Evolutionary conservation across 2,888 invertebrate genomes (phyloP), one percentile per base, ranked within the genome.

Genomic region (Acanthosepion pharaonis): DNA sequence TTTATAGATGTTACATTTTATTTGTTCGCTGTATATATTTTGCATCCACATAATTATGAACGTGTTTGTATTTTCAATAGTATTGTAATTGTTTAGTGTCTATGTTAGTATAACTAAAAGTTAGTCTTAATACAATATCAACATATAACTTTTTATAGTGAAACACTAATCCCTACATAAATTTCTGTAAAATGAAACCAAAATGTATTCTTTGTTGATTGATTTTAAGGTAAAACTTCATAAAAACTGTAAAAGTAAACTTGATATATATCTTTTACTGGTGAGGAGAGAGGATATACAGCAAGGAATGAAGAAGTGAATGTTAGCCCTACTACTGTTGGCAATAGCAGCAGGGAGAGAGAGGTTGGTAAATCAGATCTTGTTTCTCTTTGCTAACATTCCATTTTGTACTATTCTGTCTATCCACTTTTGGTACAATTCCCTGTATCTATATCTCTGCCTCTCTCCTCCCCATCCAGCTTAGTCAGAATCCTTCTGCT

Each of bases 361-460:
- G 28, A 49, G 49, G n/a, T 93, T 93, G 49, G n/a, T 93, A 93
- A 51, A 93, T 93, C 49, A 51, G 49, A 49, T 53, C 33, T 92
- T 25, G 49, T 92, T 92, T 48, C 49, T 15, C 92, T 92, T 49
- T 49, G 49, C 53, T 93, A 53, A 49, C n/a, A 93, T 93, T 93
- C 49, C 49, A 51, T 2, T 51, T n/a, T 33, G 28, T 49, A 28
- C 92, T 9, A 0, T 49, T 93, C 53, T 93, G 53, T n/a, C 48
- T 51, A 28, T 93, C 93, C 5, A 28, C 49, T 93, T 93, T 93
- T 53, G 15, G 78, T 78, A 53, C 49, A 51, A 51, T 28, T n/a
- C 53, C 53, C 25, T 49, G 53, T 11, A 78, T 78, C 78, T 49
- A 6, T 15, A 49, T 93, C 93, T 93, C n/a, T 93, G 18, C 28